phyloP scores from a whole-genome alignment of 2,888 invertebrate species.

The Trichogramma evanescens region DNA sequence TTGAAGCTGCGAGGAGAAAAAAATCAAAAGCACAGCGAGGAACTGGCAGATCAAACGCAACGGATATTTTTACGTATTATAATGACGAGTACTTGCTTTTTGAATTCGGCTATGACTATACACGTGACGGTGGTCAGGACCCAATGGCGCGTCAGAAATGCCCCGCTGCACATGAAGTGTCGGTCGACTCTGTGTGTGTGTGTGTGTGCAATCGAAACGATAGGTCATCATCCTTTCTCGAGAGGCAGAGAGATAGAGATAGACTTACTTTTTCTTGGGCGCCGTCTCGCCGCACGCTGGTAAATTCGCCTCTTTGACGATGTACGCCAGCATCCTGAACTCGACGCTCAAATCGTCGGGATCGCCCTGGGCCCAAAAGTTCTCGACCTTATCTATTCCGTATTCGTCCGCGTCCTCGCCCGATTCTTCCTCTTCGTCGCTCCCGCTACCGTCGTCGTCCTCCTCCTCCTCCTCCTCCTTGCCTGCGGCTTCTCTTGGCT shows the following conservation, averaged over 20 bases:
- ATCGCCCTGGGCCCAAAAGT: conserved; percentile 24
- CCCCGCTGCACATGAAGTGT: conserved; percentile 33
- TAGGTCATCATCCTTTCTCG: not conserved
- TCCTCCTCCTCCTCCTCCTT: not conserved
- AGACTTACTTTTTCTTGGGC: conserved; percentile 27
- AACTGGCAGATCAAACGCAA: not conserved
- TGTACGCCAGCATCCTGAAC: conserved; percentile 28
- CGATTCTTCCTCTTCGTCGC: not conserved
- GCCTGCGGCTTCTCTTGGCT: not conserved
- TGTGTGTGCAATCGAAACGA: not conserved
- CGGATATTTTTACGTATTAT: not conserved
- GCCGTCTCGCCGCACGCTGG: conserved; percentile 22
- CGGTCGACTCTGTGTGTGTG: conserved; percentile 24
- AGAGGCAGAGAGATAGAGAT: not conserved
- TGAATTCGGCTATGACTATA: conserved; percentile 26
- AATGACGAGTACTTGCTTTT: conserved; percentile 24
- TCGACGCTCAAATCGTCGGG: conserved; percentile 9
- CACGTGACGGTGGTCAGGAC: conserved; percentile 31
- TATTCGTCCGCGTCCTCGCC: conserved; percentile 1
- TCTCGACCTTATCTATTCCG: not conserved
- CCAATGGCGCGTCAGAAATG: conserved; percentile 24
- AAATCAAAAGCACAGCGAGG: not conserved
- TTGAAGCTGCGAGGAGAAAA: conserved; percentile 21
- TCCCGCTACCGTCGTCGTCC: not conserved
- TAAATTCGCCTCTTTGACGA: conserved; percentile 29